Evolutionary conservation across 1,140 invertebrate genomes (phyloP), one percentile per base, ranked within the genome.

Genomic region (Eciton burchellii): DNA sequence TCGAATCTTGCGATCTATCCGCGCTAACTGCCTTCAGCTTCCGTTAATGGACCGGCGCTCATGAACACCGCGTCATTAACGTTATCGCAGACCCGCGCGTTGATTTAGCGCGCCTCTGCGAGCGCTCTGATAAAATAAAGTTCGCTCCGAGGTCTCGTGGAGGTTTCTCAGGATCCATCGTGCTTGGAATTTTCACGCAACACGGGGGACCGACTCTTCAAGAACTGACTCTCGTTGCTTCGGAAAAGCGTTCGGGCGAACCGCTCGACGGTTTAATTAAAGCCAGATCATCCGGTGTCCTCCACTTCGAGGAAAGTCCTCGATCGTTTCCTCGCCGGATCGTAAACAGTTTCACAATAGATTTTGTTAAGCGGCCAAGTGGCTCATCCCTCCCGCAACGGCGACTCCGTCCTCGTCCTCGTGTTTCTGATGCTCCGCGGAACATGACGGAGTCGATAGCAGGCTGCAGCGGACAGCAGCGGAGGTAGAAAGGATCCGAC

Each of bases 311-410:
- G 21, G 62, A 77, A 41, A 77, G n/a, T 77, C 59, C 63, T 79
- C 52, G 35, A 79, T 79, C 49, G 70, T 79, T 79, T 79, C n/a
- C 70, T 79, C 74, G 26, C 5, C 14, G 43, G 43, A n/a, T 72
- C 12, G 71, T 82, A 83, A 87, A 82, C 45, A 81, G 57, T 45
- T 60, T 52, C 60, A 87, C 85, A 85, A 88, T 84, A 85, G 85
- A 82, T 85, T 68, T 76, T 62, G 86, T 88, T 83, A 56, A 79
- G 47, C 66, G 49, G 54, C 35, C 82, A 81, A 81, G 59, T 82
- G 43, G 35, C 56, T 62, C 29, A 59, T 81, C 74, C 29, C 49
- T 65, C 19, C 26, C 41, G 19, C 68, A 12, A 11, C 26, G 21
- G 14, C 45, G 14, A n/a, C 54, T 35, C 0, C 16, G 8, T n/a